Evolutionary conservation across 2,888 invertebrate species (phyloP).

Genomic region (Drosophila merina): DNA sequence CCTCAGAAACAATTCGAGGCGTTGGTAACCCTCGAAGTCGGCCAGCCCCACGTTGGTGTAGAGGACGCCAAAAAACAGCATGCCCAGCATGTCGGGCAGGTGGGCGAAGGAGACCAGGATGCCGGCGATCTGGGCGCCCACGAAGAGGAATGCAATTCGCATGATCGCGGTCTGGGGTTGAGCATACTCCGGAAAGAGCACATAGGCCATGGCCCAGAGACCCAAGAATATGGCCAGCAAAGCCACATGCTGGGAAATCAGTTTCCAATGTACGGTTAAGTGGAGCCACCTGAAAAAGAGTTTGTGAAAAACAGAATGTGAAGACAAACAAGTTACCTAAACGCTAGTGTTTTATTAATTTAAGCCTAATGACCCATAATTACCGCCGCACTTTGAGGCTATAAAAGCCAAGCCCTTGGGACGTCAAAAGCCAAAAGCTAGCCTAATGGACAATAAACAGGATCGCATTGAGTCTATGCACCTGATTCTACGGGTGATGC

Average conservation of each 20-base stretch:
- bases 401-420: constrained; percentile 28
- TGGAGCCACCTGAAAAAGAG: constrained; percentile 80
- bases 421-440: neutral
- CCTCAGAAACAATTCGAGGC: constrained; percentile 85
- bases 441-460: constrained; percentile 39
- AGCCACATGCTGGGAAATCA: constrained; percentile 81
- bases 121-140: constrained; percentile 82
- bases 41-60: constrained; percentile 85
- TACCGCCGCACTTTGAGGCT: constrained; percentile 7
- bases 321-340: neutral
- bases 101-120: constrained; percentile 79
- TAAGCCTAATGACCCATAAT: constrained; percentile 55
- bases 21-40: constrained; percentile 84
- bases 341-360: constrained; percentile 54
- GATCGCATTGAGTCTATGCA: constrained; percentile 51
- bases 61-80: constrained; percentile 86
- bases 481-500: constrained; percentile 47
- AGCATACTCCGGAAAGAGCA: constrained; percentile 80
- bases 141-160: constrained; percentile 82
- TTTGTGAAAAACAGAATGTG: neutral
- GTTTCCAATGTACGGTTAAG: constrained; percentile 79
- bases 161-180: constrained; percentile 79
- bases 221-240: constrained; percentile 81
- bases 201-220: constrained; percentile 83
- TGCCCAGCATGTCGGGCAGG: constrained; percentile 86